These are phyloP conservation scores for Seriola rivoliana DNA, from an alignment of 2,113 vertebrate genomes.

Conservation along the genomic window DNA sequence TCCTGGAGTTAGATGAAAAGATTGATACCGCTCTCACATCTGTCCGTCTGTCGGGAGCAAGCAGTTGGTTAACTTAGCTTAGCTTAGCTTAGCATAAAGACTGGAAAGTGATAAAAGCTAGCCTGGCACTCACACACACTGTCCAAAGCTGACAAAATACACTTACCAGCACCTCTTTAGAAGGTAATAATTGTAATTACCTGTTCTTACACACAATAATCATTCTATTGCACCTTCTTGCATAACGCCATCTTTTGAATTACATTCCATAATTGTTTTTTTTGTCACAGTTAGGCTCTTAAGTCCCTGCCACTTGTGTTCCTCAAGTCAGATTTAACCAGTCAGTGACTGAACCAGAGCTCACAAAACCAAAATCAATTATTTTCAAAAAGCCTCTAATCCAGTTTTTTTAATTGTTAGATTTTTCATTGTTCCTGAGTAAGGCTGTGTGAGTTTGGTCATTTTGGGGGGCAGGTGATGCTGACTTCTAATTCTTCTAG, in stretches of 20 bases:
- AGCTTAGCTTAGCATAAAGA: too few relatives aligned
- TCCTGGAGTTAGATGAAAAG: too few relatives aligned
- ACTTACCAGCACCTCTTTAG: too few relatives aligned
- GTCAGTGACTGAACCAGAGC: not conserved
- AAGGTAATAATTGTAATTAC: too few relatives aligned
- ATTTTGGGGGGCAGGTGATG: slow-evolving; percentile 7
- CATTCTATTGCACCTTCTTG: too few relatives aligned
- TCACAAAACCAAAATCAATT: not conserved
- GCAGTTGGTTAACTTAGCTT: too few relatives aligned
- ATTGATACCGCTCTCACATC: too few relatives aligned
- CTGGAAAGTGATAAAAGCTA: too few relatives aligned
- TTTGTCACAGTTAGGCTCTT: not conserved
- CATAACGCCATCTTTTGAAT: not conserved
- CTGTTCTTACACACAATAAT: not conserved
- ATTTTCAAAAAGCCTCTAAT: not conserved
- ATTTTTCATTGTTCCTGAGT: not conserved
- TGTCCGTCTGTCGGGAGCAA: too few relatives aligned
- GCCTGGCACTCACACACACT: too few relatives aligned
- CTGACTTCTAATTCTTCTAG: slow-evolving; percentile 48
- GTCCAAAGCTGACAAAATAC: too few relatives aligned
- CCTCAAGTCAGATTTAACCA: not conserved
- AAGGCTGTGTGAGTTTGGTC: not conserved
- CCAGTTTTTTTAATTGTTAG: not conserved
- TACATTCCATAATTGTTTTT: not conserved
- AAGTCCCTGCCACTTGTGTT: too few relatives aligned